Conservation (phyloP, 2,888 invertebrate genomes). For the Pecten maximus region DNA sequence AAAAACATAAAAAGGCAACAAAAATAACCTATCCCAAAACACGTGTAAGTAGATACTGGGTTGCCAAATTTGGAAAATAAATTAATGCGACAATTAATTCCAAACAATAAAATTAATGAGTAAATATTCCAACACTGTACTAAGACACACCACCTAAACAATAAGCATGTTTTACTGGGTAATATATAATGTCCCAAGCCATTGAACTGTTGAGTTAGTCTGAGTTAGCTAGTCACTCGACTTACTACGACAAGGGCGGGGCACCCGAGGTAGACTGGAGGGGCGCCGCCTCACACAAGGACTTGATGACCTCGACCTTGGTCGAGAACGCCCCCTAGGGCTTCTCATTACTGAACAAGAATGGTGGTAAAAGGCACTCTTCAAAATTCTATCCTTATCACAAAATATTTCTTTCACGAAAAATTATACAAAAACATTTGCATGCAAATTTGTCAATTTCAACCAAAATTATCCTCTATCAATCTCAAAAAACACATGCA, state of each 20-base stretch:
- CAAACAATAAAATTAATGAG: neutral
- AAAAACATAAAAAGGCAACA: no score
- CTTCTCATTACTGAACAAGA: neutral
- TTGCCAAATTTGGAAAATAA: neutral
- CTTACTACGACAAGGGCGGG: conserved; percentile 18
- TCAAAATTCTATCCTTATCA: neutral
- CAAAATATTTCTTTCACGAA: neutral
- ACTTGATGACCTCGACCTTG: neutral
- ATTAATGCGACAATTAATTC: neutral
- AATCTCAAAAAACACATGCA: neutral
- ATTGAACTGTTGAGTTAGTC: neutral
- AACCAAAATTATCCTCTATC: neutral
- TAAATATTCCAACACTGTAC: neutral
- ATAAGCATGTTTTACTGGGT: neutral
- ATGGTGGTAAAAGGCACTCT: neutral
- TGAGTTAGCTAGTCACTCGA: neutral
- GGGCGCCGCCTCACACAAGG: conserved; percentile 11
- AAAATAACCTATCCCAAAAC: no score
- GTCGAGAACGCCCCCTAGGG: neutral
- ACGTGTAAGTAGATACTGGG: no score
- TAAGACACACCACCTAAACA: neutral
- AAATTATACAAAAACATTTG: neutral
- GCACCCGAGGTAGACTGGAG: neutral
- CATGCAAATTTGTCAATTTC: neutral
- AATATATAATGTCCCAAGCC: neutral